A percentile compares a stretch with the other conserved stretches of the same genome.
Conservation (phyloP, 2,113 vertebrate species). For the Acrocephalus arundinaceus region DNA sequence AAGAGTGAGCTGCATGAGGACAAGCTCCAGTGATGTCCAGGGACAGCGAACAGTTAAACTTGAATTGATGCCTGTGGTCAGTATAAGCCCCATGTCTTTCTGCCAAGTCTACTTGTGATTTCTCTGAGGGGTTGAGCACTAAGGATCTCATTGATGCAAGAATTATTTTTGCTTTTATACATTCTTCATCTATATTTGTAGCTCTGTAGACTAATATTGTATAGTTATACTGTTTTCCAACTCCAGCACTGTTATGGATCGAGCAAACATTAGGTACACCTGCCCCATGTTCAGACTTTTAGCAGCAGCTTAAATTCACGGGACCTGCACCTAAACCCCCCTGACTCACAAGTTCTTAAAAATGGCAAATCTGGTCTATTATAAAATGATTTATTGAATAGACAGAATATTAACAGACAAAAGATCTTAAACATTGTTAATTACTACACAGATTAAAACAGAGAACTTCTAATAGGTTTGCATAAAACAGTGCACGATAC, state of each 20-base stretch:
- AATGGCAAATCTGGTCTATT: neutral
- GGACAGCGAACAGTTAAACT: accelerated
- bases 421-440: neutral
- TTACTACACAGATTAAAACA: neutral
- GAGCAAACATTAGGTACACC: neutral
- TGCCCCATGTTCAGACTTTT: neutral
- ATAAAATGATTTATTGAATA: neutral
- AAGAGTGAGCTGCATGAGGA: neutral
- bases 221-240: neutral
- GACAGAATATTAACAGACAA: neutral
- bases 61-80: accelerated
- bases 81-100: neutral
- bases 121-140: accelerated
- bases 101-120: neutral
- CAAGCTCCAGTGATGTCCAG: accelerated
- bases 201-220: neutral
- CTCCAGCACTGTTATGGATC: too few relatives aligned
- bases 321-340: neutral
- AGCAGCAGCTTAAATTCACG: neutral
- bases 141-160: neutral
- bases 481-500: neutral
- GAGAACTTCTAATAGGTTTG: neutral
- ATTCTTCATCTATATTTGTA: neutral
- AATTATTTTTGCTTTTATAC: neutral
- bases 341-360: neutral